These are phyloP conservation scores for Hyla sarda DNA, from an alignment of 2,113 vertebrate genomes.

Conservation along the genomic window DNA sequence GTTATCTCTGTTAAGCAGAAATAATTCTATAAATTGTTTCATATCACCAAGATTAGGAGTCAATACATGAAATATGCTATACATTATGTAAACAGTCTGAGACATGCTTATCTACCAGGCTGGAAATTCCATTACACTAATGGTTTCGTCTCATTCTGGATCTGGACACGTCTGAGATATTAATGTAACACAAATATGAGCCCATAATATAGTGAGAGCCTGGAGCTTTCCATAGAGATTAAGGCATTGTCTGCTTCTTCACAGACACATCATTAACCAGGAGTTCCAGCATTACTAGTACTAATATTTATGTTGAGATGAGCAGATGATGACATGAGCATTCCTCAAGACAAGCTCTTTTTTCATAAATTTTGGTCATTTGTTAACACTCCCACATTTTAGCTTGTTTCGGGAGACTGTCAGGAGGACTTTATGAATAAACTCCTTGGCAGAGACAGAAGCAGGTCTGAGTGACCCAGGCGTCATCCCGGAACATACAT, in stretches of 20 bases:
- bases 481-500: constrained; percentile 34
- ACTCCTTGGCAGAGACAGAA: constrained; percentile 13
- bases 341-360: constrained; percentile 7
- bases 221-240: constrained; percentile 6
- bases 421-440: constrained; percentile 21
- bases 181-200: not conserved
- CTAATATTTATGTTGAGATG: constrained; percentile 46
- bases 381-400: constrained; percentile 30
- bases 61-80: not conserved
- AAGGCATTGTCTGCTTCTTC: constrained; percentile 20
- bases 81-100: constrained; percentile 10
- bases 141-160: not conserved
- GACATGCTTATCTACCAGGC: not conserved
- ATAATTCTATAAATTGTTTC: not conserved
- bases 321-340: not conserved
- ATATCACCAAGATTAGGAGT: not conserved
- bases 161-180: not conserved
- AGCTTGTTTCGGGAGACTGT: constrained; percentile 2
- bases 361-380: constrained; percentile 2
- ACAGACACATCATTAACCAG: constrained; percentile 24
- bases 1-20: not conserved
- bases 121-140: not conserved
- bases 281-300: constrained; percentile 8
- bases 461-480: constrained; percentile 24
- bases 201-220: constrained; percentile 5